Base-by-base conservation (phyloP, 2,797 vertebrate species). In the Rallus crepitans region DNA sequence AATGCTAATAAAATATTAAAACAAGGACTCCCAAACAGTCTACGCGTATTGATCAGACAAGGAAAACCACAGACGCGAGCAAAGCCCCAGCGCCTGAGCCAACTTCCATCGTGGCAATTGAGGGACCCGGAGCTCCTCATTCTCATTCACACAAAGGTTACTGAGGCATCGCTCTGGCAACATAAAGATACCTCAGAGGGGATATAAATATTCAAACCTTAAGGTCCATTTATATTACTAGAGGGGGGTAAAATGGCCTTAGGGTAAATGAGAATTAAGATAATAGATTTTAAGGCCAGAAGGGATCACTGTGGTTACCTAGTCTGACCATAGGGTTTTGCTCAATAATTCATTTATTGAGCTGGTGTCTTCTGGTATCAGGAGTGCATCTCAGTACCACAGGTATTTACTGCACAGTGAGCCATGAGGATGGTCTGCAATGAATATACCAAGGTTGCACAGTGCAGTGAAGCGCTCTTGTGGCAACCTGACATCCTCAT, bases 261-360 rank as follows among this genome's bases (percentile, higher is more conserved):
- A 90, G 80, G 87, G 42, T 87, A 93, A 87, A 90, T 33, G 73
- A 89, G 63, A 93, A 90, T 94, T 82, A 87, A 90, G 82, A 63
- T 66, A 93, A 77, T 82, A 96, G 88, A 61, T 77, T 94, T 93
- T 90, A 94, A 78, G 71, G 56, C 53, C 73, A 77, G 90, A 95
- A 90, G 33, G 73, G 68, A 96, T 89, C 56, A 21, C 75, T 80
- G 33, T 92, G 64, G 80, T 94, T 73, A 70, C 55, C 75, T 89
- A 77, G 55, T 50, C 73, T 60, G 77, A 68, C 40, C 48, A 64
- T 3, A 50, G 76, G 78, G 15, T 91, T 96, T 95, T 77, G 68
- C 42, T 94, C 66, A 90, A 66, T 89, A 94, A 89, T 93, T 90
- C 52, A 82, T 90, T 86, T 78, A 78, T 48, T 6, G 57, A 77